Base-by-base conservation (phyloP, 2,888 invertebrate species). In the Agonopterix arenella region DNA sequence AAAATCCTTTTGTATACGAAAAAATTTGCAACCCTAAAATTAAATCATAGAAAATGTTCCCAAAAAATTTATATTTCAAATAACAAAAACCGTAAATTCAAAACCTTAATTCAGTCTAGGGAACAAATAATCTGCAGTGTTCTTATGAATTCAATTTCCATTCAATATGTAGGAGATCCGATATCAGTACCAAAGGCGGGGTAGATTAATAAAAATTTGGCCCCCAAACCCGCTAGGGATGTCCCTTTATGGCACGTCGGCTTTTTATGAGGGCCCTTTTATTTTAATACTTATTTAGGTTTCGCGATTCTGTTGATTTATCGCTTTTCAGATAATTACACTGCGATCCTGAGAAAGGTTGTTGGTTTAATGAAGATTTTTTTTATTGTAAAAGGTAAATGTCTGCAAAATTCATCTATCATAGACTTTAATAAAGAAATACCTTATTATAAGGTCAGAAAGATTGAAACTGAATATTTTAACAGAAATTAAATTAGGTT, bases 161-260 rank as follows among this genome's bases (percentile, higher is more conserved):
- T 74, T 73, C 68, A 68, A 73, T 75, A 76, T 71, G 76, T 77
- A 75, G 76, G 58, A 78, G 77, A 70, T 73, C 66, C 67, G 58
- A 57, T 62, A 63, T 62, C 65, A 68, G 65, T 68, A 69, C 76
- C 40, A 40, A 40, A 28, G 40, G 73, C 69, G 61, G 67, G 74
- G 75, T 70, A 68, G 80, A 81, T 85, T 84, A 83, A 84, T 83
- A 85, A 83, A 82, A 83, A 80, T 79, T 80, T 79, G 68, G 71
- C 72, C 73, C 71, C 72, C 69, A 64, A 74, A 77, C 68, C 76
- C 79, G 64, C 73, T 58, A 63, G 77, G 77, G 80, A 80, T 72
- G 70, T 75, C 74, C 76, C 76, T 84, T 84, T 83, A 83, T 76
- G 75, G 79, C 80, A 76, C 78, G 78, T 76, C 78, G 77, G 76